phyloP scores from a whole-genome alignment of 2,888 invertebrate genomes.

The Tipula helvola region DNA sequence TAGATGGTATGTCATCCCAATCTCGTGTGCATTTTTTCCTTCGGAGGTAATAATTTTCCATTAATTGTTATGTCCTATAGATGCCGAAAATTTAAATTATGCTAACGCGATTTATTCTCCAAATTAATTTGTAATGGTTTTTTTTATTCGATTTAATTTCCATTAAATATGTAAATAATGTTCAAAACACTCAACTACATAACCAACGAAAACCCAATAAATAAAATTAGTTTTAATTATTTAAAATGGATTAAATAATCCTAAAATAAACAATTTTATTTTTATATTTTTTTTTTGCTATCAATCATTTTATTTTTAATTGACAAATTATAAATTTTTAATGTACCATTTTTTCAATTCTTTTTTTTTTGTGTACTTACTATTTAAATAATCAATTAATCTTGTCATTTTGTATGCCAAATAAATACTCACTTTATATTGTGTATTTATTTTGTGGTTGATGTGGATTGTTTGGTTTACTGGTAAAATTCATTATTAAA shows the following conservation, averaged over 20 bases:
- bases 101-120: too few relatives aligned
- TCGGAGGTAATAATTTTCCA: too few relatives aligned
- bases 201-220: neutral
- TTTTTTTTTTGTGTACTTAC: neutral
- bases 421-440: neutral
- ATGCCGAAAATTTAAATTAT: too few relatives aligned
- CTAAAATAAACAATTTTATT: neutral
- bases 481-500: neutral
- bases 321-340: neutral
- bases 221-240: neutral
- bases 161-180: neutral
- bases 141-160: too few relatives aligned
- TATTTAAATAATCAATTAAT: neutral
- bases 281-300: neutral
- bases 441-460: neutral
- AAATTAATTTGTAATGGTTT: too few relatives aligned
- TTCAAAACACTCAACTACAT: neutral
- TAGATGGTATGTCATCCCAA: too few relatives aligned
- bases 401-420: neutral
- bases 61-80: too few relatives aligned
- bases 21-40: too few relatives aligned
- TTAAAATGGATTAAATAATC: neutral
- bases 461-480: neutral
- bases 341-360: neutral
- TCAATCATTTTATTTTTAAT: conserved; percentile 4